Evolutionary conservation across 1,140 invertebrate species (phyloP), one percentile per base, ranked within the genome.

Genomic region (Pachyrhynchus sulphureomaculatus): DNA sequence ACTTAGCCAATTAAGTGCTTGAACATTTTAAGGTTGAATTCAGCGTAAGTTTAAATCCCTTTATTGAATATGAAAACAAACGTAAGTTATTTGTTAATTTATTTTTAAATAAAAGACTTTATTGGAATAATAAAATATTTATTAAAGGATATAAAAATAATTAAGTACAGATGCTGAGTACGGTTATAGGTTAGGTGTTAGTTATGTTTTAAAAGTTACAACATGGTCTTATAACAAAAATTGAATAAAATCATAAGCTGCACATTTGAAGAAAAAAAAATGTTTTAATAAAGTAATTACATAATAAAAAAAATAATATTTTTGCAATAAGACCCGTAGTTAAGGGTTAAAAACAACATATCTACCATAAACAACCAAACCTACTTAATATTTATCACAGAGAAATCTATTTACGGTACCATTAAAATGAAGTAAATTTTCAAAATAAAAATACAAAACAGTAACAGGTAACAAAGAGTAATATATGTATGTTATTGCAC

Each of bases 361-460:
- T 4, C 9, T 20, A 44, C 15, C 13, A 47, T 13, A 49, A 29
- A 33, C 34, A 57, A 57, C 51, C 45, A 61, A 53, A 61, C 49
- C 36, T 42, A 59, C 56, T 36, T 58, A 49, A 58, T 29, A 29
- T 15, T 59, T 61, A 61, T 61, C 58, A 61, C 58, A 61, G 58
- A 41, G 47, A 61, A 51, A 53, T 51, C 51, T 51, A 58, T 32
- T 51, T 51, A 52, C 34, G 39, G 39, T 44, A 48, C 37, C 21
- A 45, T 44, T 24, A 29, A 24, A 42, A 42, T 9, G 32, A 51
- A 59, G 45, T 51, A 48, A 59, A 59, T 49, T 59, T 59, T 51
- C 33, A 52, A 42, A 12, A 20, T 18, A n/a, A 42, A 42, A 42
- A 42, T 9, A 47, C 15, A 21, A 10, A 47, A 13, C 21, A 42